A percentile compares a stretch with the other conserved stretches of the same genome.
These are phyloP conservation scores for Phoenoteleia sp. DNA, from an alignment of 2,888 invertebrate species.

Conservation along the genomic window DNA sequence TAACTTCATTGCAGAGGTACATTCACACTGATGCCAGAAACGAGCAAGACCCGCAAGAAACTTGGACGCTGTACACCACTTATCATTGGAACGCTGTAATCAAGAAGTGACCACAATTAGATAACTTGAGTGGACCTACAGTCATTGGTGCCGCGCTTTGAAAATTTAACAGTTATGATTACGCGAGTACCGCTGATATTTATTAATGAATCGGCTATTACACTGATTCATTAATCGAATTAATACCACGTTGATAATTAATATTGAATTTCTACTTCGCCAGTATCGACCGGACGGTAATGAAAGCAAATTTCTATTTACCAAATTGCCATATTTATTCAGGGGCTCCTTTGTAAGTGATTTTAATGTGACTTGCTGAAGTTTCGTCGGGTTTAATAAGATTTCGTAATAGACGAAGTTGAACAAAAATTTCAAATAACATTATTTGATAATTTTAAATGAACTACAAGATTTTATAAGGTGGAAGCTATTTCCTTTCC, in stretches of 20 bases:
- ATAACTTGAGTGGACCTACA: not conserved
- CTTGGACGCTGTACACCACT: conserved; percentile 3
- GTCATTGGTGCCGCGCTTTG: not conserved
- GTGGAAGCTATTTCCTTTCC: no score
- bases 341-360: not conserved
- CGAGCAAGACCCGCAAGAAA: conserved; percentile 16
- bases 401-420: not conserved
- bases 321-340: conserved; percentile 1
- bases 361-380: not conserved
- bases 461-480: not conserved
- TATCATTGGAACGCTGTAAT: conserved; percentile 8
- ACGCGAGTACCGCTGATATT: not conserved
- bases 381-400: not conserved
- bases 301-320: conserved; percentile 7
- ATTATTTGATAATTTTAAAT: conserved; percentile 4
- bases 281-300: not conserved
- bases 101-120: conserved; percentile 34
- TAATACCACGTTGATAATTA: not conserved
- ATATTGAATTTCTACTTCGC: not conserved
- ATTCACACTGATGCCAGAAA: not conserved
- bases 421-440: not conserved
- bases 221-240: not conserved
- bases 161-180: conserved; percentile 14
- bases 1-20: not conserved
- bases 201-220: conserved; percentile 9